A percentile compares a stretch with the other conserved stretches of the same genome.
Evolutionary conservation across 2,888 invertebrate genomes (phyloP).

Genomic region (Drosophila maculinotata): DNA sequence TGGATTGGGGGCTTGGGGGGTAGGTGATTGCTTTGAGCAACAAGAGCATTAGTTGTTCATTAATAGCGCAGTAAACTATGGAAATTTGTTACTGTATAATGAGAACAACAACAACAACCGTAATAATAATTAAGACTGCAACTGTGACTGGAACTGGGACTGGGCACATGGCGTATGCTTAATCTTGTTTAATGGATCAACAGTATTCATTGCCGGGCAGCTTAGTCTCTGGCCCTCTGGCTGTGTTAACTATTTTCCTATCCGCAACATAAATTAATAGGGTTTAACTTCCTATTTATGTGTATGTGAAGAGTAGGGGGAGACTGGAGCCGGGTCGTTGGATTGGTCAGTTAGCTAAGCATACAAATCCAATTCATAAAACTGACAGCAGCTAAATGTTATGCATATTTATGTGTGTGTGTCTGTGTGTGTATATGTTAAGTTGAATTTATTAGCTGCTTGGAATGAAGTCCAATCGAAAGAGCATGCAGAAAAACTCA

Average conservation of each 20-base stretch:
- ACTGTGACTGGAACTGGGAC: background rate
- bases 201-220: conserved; percentile 42
- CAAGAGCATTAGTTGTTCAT: conserved; percentile 64
- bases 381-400: conserved; percentile 59
- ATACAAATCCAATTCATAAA: conserved; percentile 61
- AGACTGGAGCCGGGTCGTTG: background rate
- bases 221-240: conserved; percentile 19
- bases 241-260: conserved; percentile 56
- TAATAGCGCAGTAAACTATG: conserved; percentile 64
- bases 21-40: conserved; percentile 16
- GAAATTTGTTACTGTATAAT: conserved; percentile 36
- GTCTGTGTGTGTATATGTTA: conserved; percentile 18
- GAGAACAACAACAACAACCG: conserved; percentile 18
- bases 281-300: conserved; percentile 22
- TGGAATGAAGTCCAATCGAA: background rate
- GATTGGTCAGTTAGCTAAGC: conserved; percentile 45
- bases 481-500: conserved; percentile 1
- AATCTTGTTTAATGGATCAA: conserved; percentile 70
- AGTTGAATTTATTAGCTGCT: conserved; percentile 51
- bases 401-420: conserved; percentile 63
- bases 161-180: conserved; percentile 59
- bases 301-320: background rate
- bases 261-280: conserved; percentile 67
- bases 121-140: conserved; percentile 16
- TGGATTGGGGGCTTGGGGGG: background rate